Conservation (phyloP, 2,888 invertebrate species). For the Polydrusus pterygomalis region DNA sequence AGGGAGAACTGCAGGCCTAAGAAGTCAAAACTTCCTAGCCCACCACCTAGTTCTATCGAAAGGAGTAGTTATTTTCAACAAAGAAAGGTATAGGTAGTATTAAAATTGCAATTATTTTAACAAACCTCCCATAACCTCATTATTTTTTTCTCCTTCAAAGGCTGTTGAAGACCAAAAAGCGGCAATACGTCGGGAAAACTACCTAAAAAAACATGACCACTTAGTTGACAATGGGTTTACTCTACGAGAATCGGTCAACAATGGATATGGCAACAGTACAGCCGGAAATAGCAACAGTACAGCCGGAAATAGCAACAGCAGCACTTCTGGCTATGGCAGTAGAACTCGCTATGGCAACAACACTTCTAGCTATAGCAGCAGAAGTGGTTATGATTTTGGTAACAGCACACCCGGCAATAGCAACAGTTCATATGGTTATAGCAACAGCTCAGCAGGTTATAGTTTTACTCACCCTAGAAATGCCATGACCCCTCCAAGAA, state of each 20-base stretch:
- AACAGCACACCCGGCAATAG: no score
- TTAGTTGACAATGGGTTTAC: conserved; percentile 62
- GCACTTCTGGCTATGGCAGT: not conserved
- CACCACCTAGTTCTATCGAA: conserved; percentile 62
- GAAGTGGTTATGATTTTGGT: no score
- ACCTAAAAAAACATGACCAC: conserved; percentile 61
- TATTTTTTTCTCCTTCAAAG: conserved; percentile 13
- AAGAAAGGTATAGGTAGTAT: conserved; percentile 57
- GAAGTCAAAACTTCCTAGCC: conserved; percentile 64
- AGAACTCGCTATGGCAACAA: no score
- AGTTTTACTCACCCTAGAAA: not conserved
- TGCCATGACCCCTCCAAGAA: not conserved
- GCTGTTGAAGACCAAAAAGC: conserved; percentile 64
- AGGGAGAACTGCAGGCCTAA: conserved; percentile 71
- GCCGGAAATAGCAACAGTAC: conserved; percentile 11
- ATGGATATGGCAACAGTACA: conserved; percentile 28
- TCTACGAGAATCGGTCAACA: conserved; percentile 55
- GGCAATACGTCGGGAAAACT: conserved; percentile 61
- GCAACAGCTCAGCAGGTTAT: no score
- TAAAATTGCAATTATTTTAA: not conserved
- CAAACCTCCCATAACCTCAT: not conserved
- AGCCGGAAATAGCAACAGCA: not conserved
- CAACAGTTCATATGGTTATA: no score
- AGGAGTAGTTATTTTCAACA: conserved; percentile 64
- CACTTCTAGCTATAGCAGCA: not conserved